Evolutionary conservation across 2,888 invertebrate species (phyloP).

Genomic region (Scaptomyza tumidula): DNA sequence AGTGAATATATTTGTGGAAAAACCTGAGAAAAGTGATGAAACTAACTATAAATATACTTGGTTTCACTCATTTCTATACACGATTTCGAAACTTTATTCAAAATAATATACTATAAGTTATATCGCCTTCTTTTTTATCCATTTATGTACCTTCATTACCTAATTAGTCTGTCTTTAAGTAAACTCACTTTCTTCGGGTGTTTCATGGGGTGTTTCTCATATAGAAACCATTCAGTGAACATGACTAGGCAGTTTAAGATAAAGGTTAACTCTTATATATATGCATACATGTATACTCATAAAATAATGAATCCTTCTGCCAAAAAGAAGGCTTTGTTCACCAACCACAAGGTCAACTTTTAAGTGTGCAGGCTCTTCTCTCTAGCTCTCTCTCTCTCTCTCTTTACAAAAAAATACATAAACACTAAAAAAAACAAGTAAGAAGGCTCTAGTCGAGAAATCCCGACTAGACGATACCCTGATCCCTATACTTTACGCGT

Average conservation of each 20-base stretch:
- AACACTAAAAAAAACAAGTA: not conserved
- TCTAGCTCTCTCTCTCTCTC: not conserved
- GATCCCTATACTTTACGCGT: no score
- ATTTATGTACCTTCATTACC: not conserved
- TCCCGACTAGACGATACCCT: no score
- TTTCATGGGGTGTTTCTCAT: constrained; percentile 15
- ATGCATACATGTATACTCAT: constrained; percentile 40
- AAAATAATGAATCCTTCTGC: constrained; percentile 7
- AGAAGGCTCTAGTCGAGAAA: no score
- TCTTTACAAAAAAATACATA: not conserved
- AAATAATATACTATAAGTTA: not conserved
- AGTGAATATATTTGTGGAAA: constrained; percentile 27
- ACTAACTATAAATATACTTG: constrained; percentile 22
- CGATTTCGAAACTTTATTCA: constrained; percentile 39
- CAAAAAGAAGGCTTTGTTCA: not conserved
- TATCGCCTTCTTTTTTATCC: no score
- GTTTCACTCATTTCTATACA: constrained; percentile 57
- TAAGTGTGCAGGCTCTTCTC: constrained; percentile 23
- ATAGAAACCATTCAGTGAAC: constrained; percentile 15
- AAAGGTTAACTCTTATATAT: constrained; percentile 38
- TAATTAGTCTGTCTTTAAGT: constrained; percentile 10
- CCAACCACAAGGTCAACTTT: constrained; percentile 20
- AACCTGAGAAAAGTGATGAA: constrained; percentile 24
- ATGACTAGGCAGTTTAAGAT: constrained; percentile 23
- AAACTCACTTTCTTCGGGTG: constrained; percentile 21